Conservation (phyloP, 2,888 invertebrate genomes). For the Orgyia antiqua region DNA sequence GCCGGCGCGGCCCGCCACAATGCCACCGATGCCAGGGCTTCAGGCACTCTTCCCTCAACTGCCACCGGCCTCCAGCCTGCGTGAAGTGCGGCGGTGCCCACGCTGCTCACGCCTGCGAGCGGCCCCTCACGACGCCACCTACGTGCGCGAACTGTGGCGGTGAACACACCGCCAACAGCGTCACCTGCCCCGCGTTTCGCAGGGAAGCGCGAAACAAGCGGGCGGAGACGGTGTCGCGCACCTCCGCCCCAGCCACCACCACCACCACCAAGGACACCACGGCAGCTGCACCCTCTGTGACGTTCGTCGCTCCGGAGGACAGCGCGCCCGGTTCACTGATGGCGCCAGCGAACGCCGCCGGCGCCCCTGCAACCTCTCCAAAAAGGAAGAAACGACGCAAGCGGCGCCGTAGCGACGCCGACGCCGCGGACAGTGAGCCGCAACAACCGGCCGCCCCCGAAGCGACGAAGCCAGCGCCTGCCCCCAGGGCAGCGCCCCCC, state of each 20-base stretch:
- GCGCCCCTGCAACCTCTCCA: too few relatives aligned
- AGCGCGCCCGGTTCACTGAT: too few relatives aligned
- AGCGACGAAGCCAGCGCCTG: neutral
- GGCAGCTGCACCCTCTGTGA: too few relatives aligned
- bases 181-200: neutral
- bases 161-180: neutral
- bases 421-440: neutral
- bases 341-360: too few relatives aligned
- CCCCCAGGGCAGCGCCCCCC: neutral
- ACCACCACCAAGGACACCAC: too few relatives aligned
- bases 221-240: too few relatives aligned
- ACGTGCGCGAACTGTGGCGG: neutral
- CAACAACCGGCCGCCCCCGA: neutral
- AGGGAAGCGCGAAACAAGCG: too few relatives aligned
- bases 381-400: too few relatives aligned
- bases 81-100: neutral
- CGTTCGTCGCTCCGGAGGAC: too few relatives aligned
- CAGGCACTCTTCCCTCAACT: neutral
- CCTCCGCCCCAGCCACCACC: too few relatives aligned
- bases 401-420: too few relatives aligned
- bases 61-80: neutral
- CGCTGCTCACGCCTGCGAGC: neutral
- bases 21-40: neutral
- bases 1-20: neutral
- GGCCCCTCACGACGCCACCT: neutral